Base-by-base conservation (phyloP, 92 coral and sea anemone genomes). In the Diadumene lineata region DNA sequence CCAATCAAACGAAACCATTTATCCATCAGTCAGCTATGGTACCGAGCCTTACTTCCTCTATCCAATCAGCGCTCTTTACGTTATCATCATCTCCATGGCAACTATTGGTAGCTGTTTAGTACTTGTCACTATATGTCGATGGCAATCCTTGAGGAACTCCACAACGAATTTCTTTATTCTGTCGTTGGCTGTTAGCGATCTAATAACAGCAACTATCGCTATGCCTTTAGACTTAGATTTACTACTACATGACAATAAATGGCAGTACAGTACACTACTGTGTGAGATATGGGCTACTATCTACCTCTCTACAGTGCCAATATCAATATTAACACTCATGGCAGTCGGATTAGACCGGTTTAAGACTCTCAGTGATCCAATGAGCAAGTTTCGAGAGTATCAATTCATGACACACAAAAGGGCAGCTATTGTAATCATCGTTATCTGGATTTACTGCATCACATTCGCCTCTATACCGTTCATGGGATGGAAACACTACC, bases 271-370 rank as follows among this genome's bases (percentile, higher is more conserved):
- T 15, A 61, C 60, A 33, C 29, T 74, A 6, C 31, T 88, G 16
- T 92, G 98, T 73, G 74, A 86, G 7, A 76, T 76, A 7, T 89
- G 92, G 88, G 74, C 88, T 9, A 86, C 88, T 7, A 73, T 85
- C 0, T 92, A 92, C 72, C 75, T 89, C 0, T 85, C 87, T 31
- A 82, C 98, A 0, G 94, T 92, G 10, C 98, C 94, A 21, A 87
- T 87, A 18, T 89, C 94, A 7, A 89, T 89, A 46, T 75, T 89
- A 13, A 82, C 81, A 43, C 26, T 89, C 27, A 70, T 85, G 60
- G 90, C 88, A 11, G 78, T 89, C 16, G 84, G 83, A 18, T 38
- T 85, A 30, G 84, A 89, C 64, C 78, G 94, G 27, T 89, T 72
- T 60, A 57, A 82, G 56, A 80, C 91, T 11, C 70, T 85, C 1